Evolutionary conservation across 2,888 invertebrate genomes (phyloP), one percentile per base, ranked within the genome.

Genomic region (Drosophila koepferae): DNA sequence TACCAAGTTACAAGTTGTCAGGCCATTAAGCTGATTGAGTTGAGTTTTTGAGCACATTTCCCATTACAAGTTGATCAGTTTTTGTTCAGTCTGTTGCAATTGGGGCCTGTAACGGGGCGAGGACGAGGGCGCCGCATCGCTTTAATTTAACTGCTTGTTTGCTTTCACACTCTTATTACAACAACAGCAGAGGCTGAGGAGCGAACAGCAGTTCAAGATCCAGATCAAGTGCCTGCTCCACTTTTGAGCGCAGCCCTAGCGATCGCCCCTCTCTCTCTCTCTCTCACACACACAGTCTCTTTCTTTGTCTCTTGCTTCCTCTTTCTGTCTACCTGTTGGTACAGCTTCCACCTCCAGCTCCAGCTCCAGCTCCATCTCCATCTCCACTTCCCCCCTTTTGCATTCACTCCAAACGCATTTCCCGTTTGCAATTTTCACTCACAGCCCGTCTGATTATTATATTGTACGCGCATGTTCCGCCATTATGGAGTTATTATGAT

Each of bases 401-500:
- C 67, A 36, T 51, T 56, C 46, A 54, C 23, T 64, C 43, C 44
- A 62, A 40, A 38, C 79, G 64, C 72, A 77, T 85, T 82, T 84
- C 82, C 89, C 85, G 82, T 86, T 89, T 67, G 82, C 89, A 85
- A 87, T 86, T 86, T 87, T 87, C 86, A 87, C 88, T 87, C 89
- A 77, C 72, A 80, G 66, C 64, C 67, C 69, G 86, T 63, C 83
- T 84, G 84, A 88, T 89, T 85, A 81, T 90, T 83, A 91, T 91
- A 90, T 88, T 91, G 90, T 90, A 85, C 91, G 91, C 91, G 90
- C 90, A 92, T 92, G 92, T 92, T 92, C 91, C 92, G 92, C 92
- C 92, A 92, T 92, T 92, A 92, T 92, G 92, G 92, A 92, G 92
- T 92, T 92, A 92, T 92, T 92, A 92, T 92, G 92, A 92, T 92